These are phyloP conservation scores for Eublepharis macularius DNA, from an alignment of 2,113 vertebrate genomes.

Conservation along the genomic window DNA sequence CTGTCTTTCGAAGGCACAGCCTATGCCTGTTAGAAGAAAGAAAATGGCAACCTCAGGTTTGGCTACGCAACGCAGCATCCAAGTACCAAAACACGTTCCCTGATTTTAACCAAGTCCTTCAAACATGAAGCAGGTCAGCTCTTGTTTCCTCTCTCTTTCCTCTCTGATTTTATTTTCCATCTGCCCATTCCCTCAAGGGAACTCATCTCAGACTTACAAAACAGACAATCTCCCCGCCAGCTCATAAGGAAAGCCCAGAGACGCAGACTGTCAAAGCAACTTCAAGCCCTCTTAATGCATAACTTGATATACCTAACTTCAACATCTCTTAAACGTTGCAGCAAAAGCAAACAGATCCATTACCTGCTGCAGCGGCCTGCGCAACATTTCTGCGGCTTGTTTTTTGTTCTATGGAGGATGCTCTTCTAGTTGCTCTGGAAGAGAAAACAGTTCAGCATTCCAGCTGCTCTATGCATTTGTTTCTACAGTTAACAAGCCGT, in stretches of 20 bases:
- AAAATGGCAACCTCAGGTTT: neutral
- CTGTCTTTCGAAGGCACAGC: too few relatives aligned
- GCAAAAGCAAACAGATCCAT: neutral
- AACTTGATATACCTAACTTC: neutral
- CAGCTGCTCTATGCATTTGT: neutral
- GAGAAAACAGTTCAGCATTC: neutral
- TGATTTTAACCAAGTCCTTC: neutral
- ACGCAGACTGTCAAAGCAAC: neutral
- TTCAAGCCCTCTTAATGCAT: neutral
- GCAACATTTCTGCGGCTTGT: slow-evolving; percentile 61
- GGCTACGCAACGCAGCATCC: neutral
- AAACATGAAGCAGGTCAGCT: neutral
- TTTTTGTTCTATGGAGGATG: slow-evolving; percentile 9
- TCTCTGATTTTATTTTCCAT: neutral
- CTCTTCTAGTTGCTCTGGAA: neutral
- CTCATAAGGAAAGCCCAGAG: too few relatives aligned
- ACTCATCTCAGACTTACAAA: neutral
- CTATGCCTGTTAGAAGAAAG: too few relatives aligned
- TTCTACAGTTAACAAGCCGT: neutral
- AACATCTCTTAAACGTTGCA: too few relatives aligned
- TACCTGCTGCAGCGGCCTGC: slow-evolving; percentile 67
- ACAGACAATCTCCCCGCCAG: neutral
- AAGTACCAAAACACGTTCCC: neutral
- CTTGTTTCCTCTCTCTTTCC: neutral
- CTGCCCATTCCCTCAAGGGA: too few relatives aligned